Evolutionary conservation across 1,140 invertebrate genomes (phyloP).

Genomic region (Trialeurodes vaporariorum): DNA sequence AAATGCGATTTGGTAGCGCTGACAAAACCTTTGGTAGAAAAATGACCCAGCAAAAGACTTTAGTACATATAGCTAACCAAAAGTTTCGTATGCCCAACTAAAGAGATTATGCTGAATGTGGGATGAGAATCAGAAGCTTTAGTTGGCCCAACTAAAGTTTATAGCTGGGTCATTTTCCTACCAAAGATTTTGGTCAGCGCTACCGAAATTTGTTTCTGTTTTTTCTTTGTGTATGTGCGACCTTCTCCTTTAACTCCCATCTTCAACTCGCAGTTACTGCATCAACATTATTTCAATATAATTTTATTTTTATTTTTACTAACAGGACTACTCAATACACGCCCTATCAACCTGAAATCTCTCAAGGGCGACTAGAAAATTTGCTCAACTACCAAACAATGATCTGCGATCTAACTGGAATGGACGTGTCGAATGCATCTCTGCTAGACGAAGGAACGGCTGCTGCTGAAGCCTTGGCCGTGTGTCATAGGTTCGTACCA

Average conservation of each 20-base stretch:
- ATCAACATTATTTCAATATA: background rate
- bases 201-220: background rate
- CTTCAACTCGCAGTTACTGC: background rate
- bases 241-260: background rate
- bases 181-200: too few relatives aligned
- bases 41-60: too few relatives aligned
- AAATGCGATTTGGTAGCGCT: too few relatives aligned
- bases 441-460: conserved; percentile 95
- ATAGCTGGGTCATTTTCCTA: too few relatives aligned
- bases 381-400: conserved; percentile 97
- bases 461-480: conserved; percentile 87
- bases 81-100: too few relatives aligned
- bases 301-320: conserved; percentile 13
- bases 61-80: too few relatives aligned
- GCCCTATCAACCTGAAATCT: conserved; percentile 85
- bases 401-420: conserved; percentile 85
- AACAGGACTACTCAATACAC: conserved; percentile 76
- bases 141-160: too few relatives aligned
- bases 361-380: conserved; percentile 90
- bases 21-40: too few relatives aligned
- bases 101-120: too few relatives aligned
- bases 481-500: conserved; percentile 57
- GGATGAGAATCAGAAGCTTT: too few relatives aligned
- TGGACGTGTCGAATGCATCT: conserved; percentile 92
- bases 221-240: background rate